Conservation (phyloP, 2,888 invertebrate species). For the Aethes cnicana region DNA sequence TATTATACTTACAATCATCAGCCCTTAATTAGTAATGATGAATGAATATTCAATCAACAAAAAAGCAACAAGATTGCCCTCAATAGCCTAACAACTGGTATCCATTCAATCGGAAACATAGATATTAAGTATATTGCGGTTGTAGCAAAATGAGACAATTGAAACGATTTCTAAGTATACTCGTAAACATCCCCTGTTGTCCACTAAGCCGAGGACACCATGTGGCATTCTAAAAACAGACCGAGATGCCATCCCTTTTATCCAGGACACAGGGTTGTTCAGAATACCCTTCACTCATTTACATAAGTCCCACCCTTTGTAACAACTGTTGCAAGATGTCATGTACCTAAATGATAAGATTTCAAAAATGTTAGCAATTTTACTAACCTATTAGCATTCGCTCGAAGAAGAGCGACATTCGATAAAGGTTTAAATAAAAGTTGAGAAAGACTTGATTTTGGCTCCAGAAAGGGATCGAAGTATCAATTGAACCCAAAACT, state of each 20-base stretch:
- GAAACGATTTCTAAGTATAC: slow-evolving; percentile 14
- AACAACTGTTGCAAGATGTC: slow-evolving; percentile 62
- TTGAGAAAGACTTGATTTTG: too few species aligned
- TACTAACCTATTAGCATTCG: too few species aligned
- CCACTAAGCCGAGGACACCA: slow-evolving; percentile 62
- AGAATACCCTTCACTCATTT: slow-evolving; percentile 72
- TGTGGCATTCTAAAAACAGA: slow-evolving; percentile 74
- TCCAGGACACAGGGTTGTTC: slow-evolving; percentile 58
- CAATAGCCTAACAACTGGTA: too few species aligned
- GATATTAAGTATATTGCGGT: slow-evolving; percentile 7
- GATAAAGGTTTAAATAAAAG: too few species aligned
- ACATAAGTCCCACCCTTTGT: slow-evolving; percentile 66
- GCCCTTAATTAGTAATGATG: too few species aligned
- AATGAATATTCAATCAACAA: too few species aligned
- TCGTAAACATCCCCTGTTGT: slow-evolving; percentile 51
- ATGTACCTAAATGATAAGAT: slow-evolving; percentile 65
- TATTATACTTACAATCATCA: too few species aligned
- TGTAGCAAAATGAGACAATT: slow-evolving; percentile 16
- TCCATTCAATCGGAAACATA: not conserved
- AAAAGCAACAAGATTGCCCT: too few species aligned
- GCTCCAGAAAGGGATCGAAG: too few species aligned
- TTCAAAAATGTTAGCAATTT: slow-evolving; percentile 28
- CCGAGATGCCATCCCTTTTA: slow-evolving; percentile 60
- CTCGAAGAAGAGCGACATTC: too few species aligned
- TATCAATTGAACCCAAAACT: too few species aligned